Base-by-base conservation (phyloP, 2,797 vertebrate species). In the Pelodytes ibericus region DNA sequence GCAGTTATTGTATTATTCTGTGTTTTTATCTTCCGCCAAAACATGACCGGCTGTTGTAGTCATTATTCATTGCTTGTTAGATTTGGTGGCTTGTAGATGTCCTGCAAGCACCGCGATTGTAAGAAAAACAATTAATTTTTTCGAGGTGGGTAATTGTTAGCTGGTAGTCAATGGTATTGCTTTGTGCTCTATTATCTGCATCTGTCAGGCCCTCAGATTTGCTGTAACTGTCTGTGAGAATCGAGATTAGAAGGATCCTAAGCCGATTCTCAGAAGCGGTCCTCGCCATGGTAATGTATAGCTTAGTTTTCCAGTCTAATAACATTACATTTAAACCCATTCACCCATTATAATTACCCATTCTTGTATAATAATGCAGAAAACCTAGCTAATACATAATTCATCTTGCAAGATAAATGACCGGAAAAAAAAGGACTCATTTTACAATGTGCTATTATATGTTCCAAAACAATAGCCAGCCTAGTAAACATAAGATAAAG, bases 111-210 rank as follows among this genome's bases (percentile, higher is more conserved):
- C 15, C 3, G 18, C 7, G 15, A 44, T 44, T 7, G 41, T 44
- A 16, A 44, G 13, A 44, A n/a, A 44, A 11, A 44, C 41, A 44
- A 44, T 44, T 10, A 44, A 44, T 44, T 44, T 44, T 13, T 16
- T 36, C 11, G 11, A 36, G 33, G 18, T 25, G 26, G 3, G 8
- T 29, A 39, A 63, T 20, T 15, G 22, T 39, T 41, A 6, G 61
- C 2, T 63, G 61, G 20, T 13, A 41, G 61, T 11, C 22, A 41
- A 24, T 39, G 20, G 6, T 33, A 3, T 10, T 10, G 59, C 8
- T 29, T 61, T 61, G n/a, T 44, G 26, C 13, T 18, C 16, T 11
- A 65, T 44, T 65, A 47, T 65, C 22, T 44, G 33, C 18, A 44
- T 65, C 36, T 41, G 36, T 25, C 36, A 27, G n/a, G 36, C 20